A percentile compares a stretch with the other conserved stretches of the same genome.
These are phyloP conservation scores for Chelon labrosus DNA, from an alignment of 2,797 vertebrate genomes.

Conservation along the genomic window DNA sequence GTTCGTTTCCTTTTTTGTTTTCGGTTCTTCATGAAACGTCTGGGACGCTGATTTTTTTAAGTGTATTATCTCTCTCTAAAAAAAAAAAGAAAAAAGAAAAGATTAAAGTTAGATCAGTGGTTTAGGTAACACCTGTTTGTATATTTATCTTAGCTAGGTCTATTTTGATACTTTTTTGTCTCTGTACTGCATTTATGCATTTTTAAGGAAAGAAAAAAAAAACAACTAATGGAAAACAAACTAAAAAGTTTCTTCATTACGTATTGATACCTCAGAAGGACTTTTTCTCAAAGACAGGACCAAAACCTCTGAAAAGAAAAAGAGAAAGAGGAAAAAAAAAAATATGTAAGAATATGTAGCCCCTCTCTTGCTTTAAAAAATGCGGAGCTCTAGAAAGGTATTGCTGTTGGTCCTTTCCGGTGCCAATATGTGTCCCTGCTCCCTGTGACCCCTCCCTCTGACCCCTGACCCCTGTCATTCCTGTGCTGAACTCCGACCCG, in stretches of 20 bases:
- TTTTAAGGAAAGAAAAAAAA: slow-evolving; percentile 88
- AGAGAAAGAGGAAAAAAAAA: slow-evolving; percentile 71
- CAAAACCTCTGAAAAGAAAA: slow-evolving; percentile 86
- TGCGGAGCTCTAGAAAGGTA: slow-evolving; percentile 79
- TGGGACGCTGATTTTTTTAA: slow-evolving; percentile 86
- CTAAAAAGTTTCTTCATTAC: slow-evolving; percentile 85
- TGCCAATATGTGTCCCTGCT: slow-evolving; percentile 85
- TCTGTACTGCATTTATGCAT: slow-evolving; percentile 91
- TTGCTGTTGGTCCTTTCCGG: slow-evolving; percentile 84
- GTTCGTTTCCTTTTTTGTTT: slow-evolving; percentile 70
- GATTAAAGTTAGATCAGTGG: slow-evolving; percentile 88
- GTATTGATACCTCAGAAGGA: slow-evolving; percentile 91
- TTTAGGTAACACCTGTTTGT: slow-evolving; percentile 92
- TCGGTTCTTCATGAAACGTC: slow-evolving; percentile 86
- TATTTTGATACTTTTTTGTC: slow-evolving; percentile 93
- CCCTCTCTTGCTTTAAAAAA: slow-evolving; percentile 86
- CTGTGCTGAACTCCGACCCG: slow-evolving; percentile 80
- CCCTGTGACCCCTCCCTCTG: slow-evolving; percentile 77
- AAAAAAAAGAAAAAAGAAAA: slow-evolving; percentile 80
- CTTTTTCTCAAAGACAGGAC: slow-evolving; percentile 89
- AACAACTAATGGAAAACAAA: slow-evolving; percentile 81
- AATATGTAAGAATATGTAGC: slow-evolving; percentile 83
- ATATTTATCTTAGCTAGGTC: slow-evolving; percentile 94
- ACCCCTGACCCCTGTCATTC: slow-evolving; percentile 80
- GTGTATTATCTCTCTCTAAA: slow-evolving; percentile 88